Evolutionary conservation across 2,797 vertebrate species (phyloP).

Genomic region (Catharus ustulatus): DNA sequence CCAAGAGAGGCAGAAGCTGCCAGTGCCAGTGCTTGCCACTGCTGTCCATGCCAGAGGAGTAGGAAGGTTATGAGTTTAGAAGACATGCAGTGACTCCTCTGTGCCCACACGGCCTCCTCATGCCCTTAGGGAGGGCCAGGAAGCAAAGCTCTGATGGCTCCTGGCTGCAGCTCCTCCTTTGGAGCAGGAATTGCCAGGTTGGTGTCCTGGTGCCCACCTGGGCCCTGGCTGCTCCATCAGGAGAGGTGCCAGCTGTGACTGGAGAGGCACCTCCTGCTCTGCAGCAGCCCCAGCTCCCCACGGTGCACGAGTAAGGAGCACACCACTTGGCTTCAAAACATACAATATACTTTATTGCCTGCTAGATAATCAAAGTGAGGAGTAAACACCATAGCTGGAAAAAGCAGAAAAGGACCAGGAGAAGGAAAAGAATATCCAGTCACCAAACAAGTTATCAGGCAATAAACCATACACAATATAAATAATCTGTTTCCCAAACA

Average conservation of each 20-base stretch:
- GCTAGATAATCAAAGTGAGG: slow-evolving; percentile 76
- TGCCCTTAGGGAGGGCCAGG: background rate
- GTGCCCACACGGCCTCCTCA: background rate
- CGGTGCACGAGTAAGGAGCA: slow-evolving; percentile 41
- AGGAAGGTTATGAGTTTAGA: too few relatives aligned
- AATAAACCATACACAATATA: slow-evolving; percentile 78
- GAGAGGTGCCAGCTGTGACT: background rate
- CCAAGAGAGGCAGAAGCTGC: background rate
- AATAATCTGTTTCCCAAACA: slow-evolving; percentile 74
- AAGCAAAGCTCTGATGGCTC: background rate
- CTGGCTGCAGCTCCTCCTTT: background rate
- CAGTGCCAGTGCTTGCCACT: background rate
- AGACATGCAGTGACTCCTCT: fast-evolving
- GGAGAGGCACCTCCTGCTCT: background rate
- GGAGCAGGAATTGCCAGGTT: background rate
- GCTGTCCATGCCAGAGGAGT: background rate
- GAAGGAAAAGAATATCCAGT: slow-evolving; percentile 75
- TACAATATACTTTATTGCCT: slow-evolving; percentile 77
- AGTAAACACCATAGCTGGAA: slow-evolving; percentile 76
- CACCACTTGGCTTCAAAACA: slow-evolving; percentile 67
- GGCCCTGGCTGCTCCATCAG: background rate
- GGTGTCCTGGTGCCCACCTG: background rate
- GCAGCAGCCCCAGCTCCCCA: background rate
- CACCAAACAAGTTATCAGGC: slow-evolving; percentile 75
- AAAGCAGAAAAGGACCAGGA: slow-evolving; percentile 70